Conservation (phyloP, 2,888 invertebrate species). For the Mythimna lalbum region DNA sequence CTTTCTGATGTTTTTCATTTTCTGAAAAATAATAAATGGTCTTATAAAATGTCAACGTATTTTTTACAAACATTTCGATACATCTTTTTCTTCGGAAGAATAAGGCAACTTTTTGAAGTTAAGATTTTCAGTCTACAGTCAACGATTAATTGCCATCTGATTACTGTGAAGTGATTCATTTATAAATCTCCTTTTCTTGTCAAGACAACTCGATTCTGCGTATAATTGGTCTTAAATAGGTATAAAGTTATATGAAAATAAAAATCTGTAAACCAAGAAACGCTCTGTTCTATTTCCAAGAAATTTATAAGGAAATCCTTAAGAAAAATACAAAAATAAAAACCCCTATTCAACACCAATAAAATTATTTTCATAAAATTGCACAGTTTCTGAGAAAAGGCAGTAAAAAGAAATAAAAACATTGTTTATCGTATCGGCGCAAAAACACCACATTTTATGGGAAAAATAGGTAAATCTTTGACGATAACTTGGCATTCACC, state of each 20-base stretch:
- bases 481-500: slow-evolving; percentile 39
- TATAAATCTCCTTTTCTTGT: neutral
- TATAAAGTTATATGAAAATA: neutral
- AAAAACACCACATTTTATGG: neutral
- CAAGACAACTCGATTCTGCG: neutral
- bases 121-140: neutral
- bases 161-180: no score
- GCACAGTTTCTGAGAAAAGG: slow-evolving; percentile 5
- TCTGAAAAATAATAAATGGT: slow-evolving; percentile 7
- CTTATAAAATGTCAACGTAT: neutral
- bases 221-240: neutral
- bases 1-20: slow-evolving; percentile 21
- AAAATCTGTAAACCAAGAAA: neutral
- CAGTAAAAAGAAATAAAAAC: slow-evolving; percentile 4
- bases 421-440: neutral
- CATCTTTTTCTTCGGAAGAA: neutral
- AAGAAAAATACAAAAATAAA: neutral
- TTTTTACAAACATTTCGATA: neutral
- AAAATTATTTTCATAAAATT: slow-evolving; percentile 4
- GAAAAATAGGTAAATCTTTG: slow-evolving; percentile 33
- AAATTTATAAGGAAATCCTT: neutral
- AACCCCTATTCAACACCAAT: neutral
- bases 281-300: no score
- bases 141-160: no score
- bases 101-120: neutral